phyloP scores from a whole-genome alignment of 2,797 vertebrate species.

The Enteromius argenteus region DNA sequence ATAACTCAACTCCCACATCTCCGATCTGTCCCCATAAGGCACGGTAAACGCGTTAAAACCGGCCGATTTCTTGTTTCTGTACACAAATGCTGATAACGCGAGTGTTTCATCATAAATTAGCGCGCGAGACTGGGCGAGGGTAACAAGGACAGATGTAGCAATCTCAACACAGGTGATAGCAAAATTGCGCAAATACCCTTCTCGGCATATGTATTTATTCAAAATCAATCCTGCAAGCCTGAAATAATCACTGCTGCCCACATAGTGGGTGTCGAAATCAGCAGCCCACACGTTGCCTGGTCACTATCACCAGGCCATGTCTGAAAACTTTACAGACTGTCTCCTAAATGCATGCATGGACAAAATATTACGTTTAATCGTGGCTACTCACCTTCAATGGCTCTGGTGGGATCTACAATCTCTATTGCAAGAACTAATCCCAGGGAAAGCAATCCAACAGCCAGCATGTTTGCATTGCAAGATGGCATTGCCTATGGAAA shows the following conservation, averaged over 20 bases:
- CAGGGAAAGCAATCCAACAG: constrained; percentile 77
- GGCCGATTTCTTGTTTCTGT: background rate
- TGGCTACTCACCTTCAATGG: constrained; percentile 76
- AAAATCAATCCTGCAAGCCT: background rate
- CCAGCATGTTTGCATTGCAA: constrained; percentile 79
- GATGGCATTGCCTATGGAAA: constrained; percentile 72
- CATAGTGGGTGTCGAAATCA: constrained; percentile 23
- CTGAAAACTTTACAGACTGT: constrained; percentile 46
- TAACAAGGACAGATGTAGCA: constrained; percentile 4
- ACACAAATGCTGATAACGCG: background rate
- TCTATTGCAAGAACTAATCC: constrained; percentile 77
- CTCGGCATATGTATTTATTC: background rate
- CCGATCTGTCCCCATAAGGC: background rate
- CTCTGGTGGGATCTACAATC: constrained; percentile 72
- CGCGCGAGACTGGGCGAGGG: background rate
- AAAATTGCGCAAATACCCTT: constrained; percentile 21
- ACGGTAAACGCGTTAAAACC: constrained; percentile 13
- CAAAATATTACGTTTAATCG: constrained; percentile 53
- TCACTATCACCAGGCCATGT: constrained; percentile 36
- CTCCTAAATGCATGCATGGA: constrained; percentile 12
- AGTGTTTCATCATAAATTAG: constrained; percentile 17
- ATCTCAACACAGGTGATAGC: constrained; percentile 41
- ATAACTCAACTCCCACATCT: constrained; percentile 38
- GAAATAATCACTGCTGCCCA: constrained; percentile 3
- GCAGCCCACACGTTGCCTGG: constrained; percentile 13